Evolutionary conservation across 1,140 invertebrate species (phyloP), one percentile per base, ranked within the genome.

Genomic region (Brachionus paranguensis): DNA sequence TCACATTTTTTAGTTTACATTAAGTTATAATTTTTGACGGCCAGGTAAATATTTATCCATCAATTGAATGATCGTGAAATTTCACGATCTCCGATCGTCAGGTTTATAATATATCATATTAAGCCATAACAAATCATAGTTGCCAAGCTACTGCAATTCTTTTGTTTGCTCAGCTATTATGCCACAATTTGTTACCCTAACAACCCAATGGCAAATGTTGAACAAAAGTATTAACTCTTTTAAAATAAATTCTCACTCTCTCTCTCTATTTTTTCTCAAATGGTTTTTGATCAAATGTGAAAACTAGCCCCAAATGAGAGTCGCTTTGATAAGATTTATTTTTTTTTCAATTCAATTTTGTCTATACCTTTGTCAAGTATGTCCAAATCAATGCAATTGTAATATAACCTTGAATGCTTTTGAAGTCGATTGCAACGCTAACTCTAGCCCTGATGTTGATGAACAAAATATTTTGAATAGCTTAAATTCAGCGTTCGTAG

Each of bases 311-410:
- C n/a, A 60, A 60, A 60, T 60, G 53, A 60, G 20, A 60, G 1
- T 2, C 17, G 6, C 20, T 60, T 20, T 60, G 10, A 60, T 20
- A 20, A 7, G 20, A 60, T 20, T 27, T 20, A 60, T 60, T 24
- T 20, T 20, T 24, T 60, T 60, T 60, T 24, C 53, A 20, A 60
- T 60, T 10, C 20, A 20, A 24, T 60, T 60, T 27, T 60, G 20
- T 60, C 0, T 20, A n/a, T 1, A 11, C 2, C 20, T 60, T 20
- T 60, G n/a, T 17, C 53, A 60, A 24, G 11, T 6, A 37, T 81
- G 78, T 81, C 78, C 78, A 27, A 27, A n/a, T 20, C 17, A 27
- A 33, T 81, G 78, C 41, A 43, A 24, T 64, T 81, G 78, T 64
- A 55, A 41, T 12, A 6, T 64, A 27, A 81, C 12, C 2, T 11